Conservation (phyloP, 2,888 invertebrate genomes). For the Acleris laterana region DNA sequence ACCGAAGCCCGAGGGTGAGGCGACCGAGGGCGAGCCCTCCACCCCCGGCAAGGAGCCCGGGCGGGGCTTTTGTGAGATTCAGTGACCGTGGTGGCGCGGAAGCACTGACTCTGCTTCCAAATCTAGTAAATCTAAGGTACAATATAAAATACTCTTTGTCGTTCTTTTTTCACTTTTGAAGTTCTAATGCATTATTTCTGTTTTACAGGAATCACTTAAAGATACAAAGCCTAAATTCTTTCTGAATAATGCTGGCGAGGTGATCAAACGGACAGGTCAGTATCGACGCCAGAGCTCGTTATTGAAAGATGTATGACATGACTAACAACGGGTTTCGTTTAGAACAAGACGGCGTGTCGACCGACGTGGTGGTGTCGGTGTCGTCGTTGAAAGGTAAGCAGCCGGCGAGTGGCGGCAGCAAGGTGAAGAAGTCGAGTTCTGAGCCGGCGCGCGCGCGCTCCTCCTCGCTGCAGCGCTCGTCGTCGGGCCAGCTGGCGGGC, state of each 20-base stretch:
- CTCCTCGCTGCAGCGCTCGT: slow-evolving; percentile 74
- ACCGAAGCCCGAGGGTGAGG: slow-evolving; percentile 69
- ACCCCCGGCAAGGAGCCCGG: slow-evolving; percentile 80
- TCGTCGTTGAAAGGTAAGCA: slow-evolving; percentile 79
- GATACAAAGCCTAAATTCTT: slow-evolving; percentile 79
- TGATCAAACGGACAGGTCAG: slow-evolving; percentile 77
- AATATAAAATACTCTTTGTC: neutral
- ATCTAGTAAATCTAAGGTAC: slow-evolving; percentile 80
- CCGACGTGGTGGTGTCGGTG: slow-evolving; percentile 73
- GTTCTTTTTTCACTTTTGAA: neutral
- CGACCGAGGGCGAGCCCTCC: slow-evolving; percentile 62
- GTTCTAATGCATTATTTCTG: slow-evolving; percentile 5
- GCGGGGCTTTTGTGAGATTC: slow-evolving; percentile 83
- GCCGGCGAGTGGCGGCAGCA: slow-evolving; percentile 76
- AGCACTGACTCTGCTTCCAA: slow-evolving; percentile 83
- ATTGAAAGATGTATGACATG: neutral
- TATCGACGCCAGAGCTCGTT: slow-evolving; percentile 13
- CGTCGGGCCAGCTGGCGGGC: slow-evolving; percentile 65
- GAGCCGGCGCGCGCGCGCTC: slow-evolving; percentile 73
- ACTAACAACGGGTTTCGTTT: slow-evolving; percentile 24
- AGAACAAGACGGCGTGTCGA: slow-evolving; percentile 74
- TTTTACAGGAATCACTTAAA: slow-evolving; percentile 73
- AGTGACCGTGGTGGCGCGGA: slow-evolving; percentile 86
- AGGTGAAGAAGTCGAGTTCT: slow-evolving; percentile 77
- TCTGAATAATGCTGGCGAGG: slow-evolving; percentile 81